phyloP scores from a whole-genome alignment of 2,113 vertebrate genomes.

The Hippocampus comes region DNA sequence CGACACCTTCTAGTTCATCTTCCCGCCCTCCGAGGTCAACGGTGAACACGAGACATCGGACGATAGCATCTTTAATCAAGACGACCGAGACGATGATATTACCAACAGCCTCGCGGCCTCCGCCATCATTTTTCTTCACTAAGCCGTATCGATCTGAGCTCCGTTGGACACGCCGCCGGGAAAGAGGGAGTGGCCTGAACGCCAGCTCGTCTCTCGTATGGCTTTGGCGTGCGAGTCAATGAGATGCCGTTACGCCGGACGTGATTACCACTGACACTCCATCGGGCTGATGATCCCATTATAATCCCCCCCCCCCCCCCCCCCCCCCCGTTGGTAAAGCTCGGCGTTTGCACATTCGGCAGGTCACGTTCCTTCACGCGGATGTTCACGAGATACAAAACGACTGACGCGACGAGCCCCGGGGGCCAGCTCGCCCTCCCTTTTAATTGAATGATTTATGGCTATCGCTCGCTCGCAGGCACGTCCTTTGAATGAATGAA shows the following conservation, averaged over 20 bases:
- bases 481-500: constrained; percentile 39
- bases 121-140: constrained; percentile 38
- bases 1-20: constrained; percentile 46
- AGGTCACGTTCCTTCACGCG: not conserved
- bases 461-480: constrained; percentile 62
- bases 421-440: not conserved
- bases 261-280: constrained; percentile 42
- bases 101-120: constrained; percentile 13
- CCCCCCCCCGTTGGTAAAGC: constrained; percentile 22
- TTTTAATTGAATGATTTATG: constrained; percentile 58
- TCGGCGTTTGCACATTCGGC: constrained; percentile 29
- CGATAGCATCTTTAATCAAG: constrained; percentile 52
- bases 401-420: not conserved
- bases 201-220: constrained; percentile 28
- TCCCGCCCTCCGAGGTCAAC: constrained; percentile 45
- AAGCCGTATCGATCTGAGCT: constrained; percentile 42
- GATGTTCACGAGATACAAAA: not conserved
- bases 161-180: constrained; percentile 22
- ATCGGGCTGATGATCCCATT: constrained; percentile 37
- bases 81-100: constrained; percentile 20
- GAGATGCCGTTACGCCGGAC: constrained; percentile 41
- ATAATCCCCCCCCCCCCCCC: constrained; percentile 24
- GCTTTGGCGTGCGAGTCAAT: constrained; percentile 34
- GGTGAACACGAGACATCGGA: constrained; percentile 43
- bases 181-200: constrained; percentile 25